Base-by-base conservation (phyloP, 2,888 invertebrate species). In the Rhagophthalmus giganteus region DNA sequence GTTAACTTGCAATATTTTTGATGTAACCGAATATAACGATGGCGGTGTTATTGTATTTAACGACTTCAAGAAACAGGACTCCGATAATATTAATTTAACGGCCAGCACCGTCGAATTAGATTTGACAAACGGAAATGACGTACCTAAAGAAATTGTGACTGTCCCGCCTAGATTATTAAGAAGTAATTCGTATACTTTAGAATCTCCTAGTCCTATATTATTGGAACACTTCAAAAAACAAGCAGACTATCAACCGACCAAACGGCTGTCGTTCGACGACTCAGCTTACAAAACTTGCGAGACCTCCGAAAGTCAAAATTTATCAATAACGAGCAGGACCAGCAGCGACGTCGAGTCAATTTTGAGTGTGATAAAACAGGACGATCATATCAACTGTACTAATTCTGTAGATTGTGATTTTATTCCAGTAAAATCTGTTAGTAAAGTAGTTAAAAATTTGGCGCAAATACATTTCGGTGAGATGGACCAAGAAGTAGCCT, bases 111-210 rank as follows among this genome's bases (percentile, higher is more conserved):
- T 27, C 10, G 27, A 26, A 8, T 10, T 42, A 8, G 16, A 34
- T 27, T 34, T 42, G 27, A 42, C 25, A 8, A 13, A 24, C 27
- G 4, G 9, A 12, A 12, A n/a, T n/a, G 5, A 11, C 9, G 14
- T n/a, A n/a, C 12, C 7, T 8, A 65, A 70, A 13, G 67, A 69
- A 45, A n/a, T n/a, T n/a, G n/a, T n/a, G 61, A 67, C 74, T 6
- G 75, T 78, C 3, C 24, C 68, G 74, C 77, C 68, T 73, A 76
- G 61, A 58, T 70, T 88, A 44, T 77, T 85, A 7, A 78, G 90
- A 38, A 87, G 88, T 64, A 84, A 86, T 54, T 92, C 92, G 0
- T 92, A 91, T 65, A 87, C 88, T 1, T 72, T 92, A 33, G 83
- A 90, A 0, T 77, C 81, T 12, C 91, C 92, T 0, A 89, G 91